Conservation (phyloP, 2,797 vertebrate genomes). For the Merluccius polli region DNA sequence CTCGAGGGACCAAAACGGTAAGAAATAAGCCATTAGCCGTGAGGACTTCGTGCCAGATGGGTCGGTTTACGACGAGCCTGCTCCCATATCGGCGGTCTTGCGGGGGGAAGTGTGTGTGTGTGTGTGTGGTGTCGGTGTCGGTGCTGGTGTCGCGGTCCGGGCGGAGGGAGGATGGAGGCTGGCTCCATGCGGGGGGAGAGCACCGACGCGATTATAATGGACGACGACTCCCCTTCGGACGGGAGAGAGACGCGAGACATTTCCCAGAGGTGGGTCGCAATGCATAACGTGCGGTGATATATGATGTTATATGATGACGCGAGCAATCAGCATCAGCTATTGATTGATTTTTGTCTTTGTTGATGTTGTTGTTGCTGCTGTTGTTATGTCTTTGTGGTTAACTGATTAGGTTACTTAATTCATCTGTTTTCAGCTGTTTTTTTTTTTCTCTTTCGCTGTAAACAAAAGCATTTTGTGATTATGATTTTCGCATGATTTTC, state of each 20-base stretch:
- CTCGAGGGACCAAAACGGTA: conserved; percentile 56
- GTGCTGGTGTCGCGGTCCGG: neutral
- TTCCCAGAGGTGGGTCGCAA: conserved; percentile 64
- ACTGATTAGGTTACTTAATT: neutral
- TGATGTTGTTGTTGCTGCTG: too few species aligned
- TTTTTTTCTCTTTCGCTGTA: neutral
- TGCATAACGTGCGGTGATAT: neutral
- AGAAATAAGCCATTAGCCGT: conserved; percentile 35
- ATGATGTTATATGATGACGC: too few species aligned
- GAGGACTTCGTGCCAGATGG: conserved; percentile 33
- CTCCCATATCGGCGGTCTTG: neutral
- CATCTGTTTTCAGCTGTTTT: neutral
- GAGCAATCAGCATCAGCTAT: neutral
- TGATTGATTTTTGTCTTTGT: neutral
- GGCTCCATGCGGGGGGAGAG: conserved; percentile 59
- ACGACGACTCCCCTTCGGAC: conserved; percentile 62
- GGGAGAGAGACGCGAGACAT: conserved; percentile 55
- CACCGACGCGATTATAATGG: conserved; percentile 69
- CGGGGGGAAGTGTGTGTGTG: neutral
- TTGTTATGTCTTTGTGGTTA: neutral
- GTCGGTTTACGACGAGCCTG: neutral
- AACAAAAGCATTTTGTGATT: neutral
- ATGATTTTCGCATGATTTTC: neutral
- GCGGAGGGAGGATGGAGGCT: conserved; percentile 62
- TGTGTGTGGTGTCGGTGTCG: neutral